Base-by-base conservation (phyloP, 1,140 invertebrate genomes). In the Phocides pigmalion region DNA sequence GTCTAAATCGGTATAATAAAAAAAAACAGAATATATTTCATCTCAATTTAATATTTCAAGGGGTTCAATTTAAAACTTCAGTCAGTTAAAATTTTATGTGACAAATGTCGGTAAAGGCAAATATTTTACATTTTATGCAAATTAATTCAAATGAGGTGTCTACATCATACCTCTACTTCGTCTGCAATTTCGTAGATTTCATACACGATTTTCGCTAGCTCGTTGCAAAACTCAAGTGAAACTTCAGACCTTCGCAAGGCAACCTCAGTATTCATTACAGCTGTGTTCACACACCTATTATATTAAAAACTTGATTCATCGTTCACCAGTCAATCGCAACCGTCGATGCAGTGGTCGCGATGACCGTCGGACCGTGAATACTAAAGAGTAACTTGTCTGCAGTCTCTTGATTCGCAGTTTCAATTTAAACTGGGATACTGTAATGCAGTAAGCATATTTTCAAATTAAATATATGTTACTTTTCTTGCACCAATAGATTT, bases 291-390 rank as follows among this genome's bases (percentile, higher is more conserved):
- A 54, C 16, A 44, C 35, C 32, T 19, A 41, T 25, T 22, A 19
- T 54, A 42, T 42, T 56, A 44, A 56, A 22, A 56, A 56, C 53
- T 56, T 22, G 39, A 58, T 46, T 58, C 54, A 58, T 58, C 41
- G 54, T 58, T 58, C 54, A 46, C 54, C 22, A 58, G 54, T 58
- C 54, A 32, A 58, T 58, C 22, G 53, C 53, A 56, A 56, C 53
- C 50, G 51, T 54, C 37, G 53, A 54, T 54, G 53, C 15, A 58
- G 39, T 51, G 78, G 49, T 72, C 78, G 72, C 66, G 58, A 70
- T 70, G 49, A 16, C 16, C 66, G 54, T 32, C 73, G 50, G 70
- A 80, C 65, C 75, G 70, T 75, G 65, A 72, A 79, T 68, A 65
- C 65, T 67, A 53, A 58, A 12, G 35, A 15, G 50, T 39, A 16